phyloP scores from a whole-genome alignment of 2,797 vertebrate species.

The Loris lydekkerianus region DNA sequence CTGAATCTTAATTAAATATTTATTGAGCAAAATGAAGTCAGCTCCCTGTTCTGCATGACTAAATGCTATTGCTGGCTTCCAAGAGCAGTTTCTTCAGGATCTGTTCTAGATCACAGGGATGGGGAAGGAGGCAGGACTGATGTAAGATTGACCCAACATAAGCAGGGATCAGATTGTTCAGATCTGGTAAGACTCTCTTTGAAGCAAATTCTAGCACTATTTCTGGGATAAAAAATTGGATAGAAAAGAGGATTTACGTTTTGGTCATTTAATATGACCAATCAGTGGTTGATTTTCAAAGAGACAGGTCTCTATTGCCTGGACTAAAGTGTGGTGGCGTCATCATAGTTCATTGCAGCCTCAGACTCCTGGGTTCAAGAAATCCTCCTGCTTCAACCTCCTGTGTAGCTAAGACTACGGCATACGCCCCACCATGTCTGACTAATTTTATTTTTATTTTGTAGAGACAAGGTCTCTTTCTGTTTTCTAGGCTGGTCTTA shows the following conservation, averaged over 20 bases:
- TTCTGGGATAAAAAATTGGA: not conserved
- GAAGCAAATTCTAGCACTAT: not conserved
- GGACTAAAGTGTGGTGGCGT: not conserved
- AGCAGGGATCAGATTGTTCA: not conserved
- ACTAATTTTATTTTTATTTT: not conserved
- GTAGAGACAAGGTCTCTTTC: not conserved
- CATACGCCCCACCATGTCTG: not conserved
- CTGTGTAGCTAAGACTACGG: not conserved
- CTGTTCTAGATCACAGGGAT: not conserved
- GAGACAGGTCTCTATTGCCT: not conserved
- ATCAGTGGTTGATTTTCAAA: not conserved
- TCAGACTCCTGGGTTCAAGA: not conserved
- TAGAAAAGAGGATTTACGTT: slow-evolving; percentile 40
- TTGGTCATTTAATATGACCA: not conserved
- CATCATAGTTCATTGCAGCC: not conserved
- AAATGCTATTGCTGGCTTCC: slow-evolving; percentile 67
- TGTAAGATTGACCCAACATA: not conserved
- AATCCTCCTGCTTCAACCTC: not conserved
- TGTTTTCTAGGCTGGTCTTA: not conserved
- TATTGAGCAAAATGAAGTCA: slow-evolving; percentile 81
- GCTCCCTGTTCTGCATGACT: slow-evolving; percentile 74
- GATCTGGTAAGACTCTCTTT: not conserved
- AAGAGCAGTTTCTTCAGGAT: slow-evolving; percentile 10
- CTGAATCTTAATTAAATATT: slow-evolving; percentile 84
- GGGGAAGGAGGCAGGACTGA: not conserved